Percentiles rank a stretch among this genome's conserved stretches.
Evolutionary conservation across 2,888 invertebrate species (phyloP).

Genomic region (Drosophila buzzatii): DNA sequence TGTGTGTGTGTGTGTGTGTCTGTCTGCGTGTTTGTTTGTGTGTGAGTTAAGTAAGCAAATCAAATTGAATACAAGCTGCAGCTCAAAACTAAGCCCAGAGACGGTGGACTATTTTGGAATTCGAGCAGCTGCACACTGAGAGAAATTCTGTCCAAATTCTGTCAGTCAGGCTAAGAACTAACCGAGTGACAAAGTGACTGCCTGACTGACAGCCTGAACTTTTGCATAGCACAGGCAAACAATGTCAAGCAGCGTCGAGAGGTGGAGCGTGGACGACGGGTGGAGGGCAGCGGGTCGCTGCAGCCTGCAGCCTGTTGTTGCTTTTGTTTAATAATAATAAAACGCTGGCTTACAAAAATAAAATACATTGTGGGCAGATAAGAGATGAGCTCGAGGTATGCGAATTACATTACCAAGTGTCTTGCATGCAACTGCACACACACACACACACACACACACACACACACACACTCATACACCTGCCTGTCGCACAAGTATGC

Average conservation of each 20-base stretch:
- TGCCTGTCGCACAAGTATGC: neutral
- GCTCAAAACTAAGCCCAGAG: constrained; percentile 46
- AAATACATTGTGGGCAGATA: constrained; percentile 32
- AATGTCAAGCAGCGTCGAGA: constrained; percentile 58
- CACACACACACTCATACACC: constrained; percentile 5
- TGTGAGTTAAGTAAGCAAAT: constrained; percentile 49
- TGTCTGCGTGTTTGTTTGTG: constrained; percentile 1
- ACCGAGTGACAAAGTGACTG: constrained; percentile 63
- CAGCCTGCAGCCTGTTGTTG: constrained; percentile 13
- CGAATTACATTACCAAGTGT: constrained; percentile 63
- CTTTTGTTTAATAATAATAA: constrained; percentile 72
- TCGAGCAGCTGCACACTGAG: constrained; percentile 21
- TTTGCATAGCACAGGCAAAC: constrained; percentile 52
- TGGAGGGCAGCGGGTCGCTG: neutral
- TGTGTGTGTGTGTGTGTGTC: too few species aligned
- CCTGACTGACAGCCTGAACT: constrained; percentile 64
- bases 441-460: constrained; percentile 30
- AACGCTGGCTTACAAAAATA: constrained; percentile 46
- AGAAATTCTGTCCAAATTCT: constrained; percentile 7
- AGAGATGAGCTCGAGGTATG: constrained; percentile 4
- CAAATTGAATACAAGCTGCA: constrained; percentile 59
- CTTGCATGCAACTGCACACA: constrained; percentile 15
- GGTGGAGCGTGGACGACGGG: neutral
- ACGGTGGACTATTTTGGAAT: constrained; percentile 22
- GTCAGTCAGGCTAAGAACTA: constrained; percentile 29